These are phyloP conservation scores for Gadopsis bispinosus DNA, from an alignment of 2,797 vertebrate species.

Conservation along the genomic window DNA sequence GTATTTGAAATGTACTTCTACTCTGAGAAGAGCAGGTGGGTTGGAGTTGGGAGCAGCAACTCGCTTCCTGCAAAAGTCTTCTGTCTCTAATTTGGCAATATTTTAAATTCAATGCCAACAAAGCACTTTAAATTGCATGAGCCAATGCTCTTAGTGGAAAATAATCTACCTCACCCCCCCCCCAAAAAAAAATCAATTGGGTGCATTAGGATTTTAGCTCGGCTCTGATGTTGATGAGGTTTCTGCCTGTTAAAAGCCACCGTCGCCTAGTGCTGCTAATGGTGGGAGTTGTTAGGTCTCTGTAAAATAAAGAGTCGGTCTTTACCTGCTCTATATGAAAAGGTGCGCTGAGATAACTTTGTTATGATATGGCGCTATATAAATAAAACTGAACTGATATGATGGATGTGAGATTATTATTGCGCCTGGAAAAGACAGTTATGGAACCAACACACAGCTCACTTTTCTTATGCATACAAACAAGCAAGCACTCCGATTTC, in stretches of 20 bases:
- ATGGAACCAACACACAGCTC: slow-evolving; percentile 14
- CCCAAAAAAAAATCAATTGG: slow-evolving; percentile 67
- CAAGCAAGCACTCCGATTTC: slow-evolving; percentile 14
- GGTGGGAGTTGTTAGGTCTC: too few species aligned
- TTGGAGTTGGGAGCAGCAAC: neutral
- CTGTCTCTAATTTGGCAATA: slow-evolving; percentile 4
- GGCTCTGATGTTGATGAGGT: slow-evolving; percentile 11
- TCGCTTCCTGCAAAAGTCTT: neutral
- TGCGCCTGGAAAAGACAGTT: slow-evolving; percentile 30
- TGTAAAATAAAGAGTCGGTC: too few species aligned
- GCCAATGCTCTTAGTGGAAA: slow-evolving; percentile 63
- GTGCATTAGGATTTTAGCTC: slow-evolving; percentile 66
- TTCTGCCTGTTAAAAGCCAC: too few species aligned
- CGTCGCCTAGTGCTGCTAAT: too few species aligned
- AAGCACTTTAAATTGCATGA: slow-evolving; percentile 54
- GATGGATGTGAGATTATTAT: slow-evolving; percentile 35
- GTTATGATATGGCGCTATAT: too few species aligned
- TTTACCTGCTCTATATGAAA: too few species aligned
- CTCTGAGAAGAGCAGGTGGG: neutral
- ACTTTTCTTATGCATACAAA: neutral
- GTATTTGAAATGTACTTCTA: neutral
- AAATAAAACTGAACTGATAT: too few species aligned
- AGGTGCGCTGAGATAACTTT: too few species aligned
- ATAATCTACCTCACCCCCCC: slow-evolving; percentile 8
- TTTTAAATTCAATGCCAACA: slow-evolving; percentile 41